phyloP scores from a whole-genome alignment of 2,888 invertebrate species.

The Mactromeris polynyma region DNA sequence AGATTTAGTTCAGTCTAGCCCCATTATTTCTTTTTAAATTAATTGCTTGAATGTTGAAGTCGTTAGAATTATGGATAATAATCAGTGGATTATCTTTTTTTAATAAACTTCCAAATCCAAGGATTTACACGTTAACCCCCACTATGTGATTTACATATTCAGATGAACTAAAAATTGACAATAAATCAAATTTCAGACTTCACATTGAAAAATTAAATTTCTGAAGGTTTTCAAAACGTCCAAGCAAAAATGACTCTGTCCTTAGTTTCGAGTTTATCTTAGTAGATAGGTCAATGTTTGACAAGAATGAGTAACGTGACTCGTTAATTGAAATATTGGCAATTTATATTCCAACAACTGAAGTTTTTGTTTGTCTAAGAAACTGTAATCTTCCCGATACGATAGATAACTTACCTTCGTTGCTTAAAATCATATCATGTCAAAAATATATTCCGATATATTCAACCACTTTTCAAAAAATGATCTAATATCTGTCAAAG shows the following conservation, averaged over 20 bases:
- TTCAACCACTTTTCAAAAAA: not conserved
- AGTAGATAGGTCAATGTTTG: not conserved
- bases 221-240: not conserved
- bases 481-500: slow-evolving; percentile 12
- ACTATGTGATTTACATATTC: not conserved
- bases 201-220: not conserved
- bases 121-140: not conserved
- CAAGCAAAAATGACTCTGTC: not conserved
- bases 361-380: slow-evolving; percentile 23
- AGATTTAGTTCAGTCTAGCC: not conserved
- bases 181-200: not conserved
- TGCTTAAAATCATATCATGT: slow-evolving; percentile 30
- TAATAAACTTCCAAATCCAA: not conserved
- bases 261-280: not conserved
- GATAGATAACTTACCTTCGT: slow-evolving; percentile 26
- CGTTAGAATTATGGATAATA: not conserved
- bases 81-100: not conserved
- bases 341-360: not conserved
- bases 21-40: not conserved
- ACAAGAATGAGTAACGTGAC: not conserved
- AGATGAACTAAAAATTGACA: not conserved
- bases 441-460: not conserved
- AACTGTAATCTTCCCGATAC: slow-evolving; percentile 18
- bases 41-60: not conserved
- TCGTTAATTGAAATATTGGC: slow-evolving; percentile 22